Base-by-base conservation (phyloP, 37 sponge, comb jelly and placozoan species). In the Mnemiopsis leidyi region DNA sequence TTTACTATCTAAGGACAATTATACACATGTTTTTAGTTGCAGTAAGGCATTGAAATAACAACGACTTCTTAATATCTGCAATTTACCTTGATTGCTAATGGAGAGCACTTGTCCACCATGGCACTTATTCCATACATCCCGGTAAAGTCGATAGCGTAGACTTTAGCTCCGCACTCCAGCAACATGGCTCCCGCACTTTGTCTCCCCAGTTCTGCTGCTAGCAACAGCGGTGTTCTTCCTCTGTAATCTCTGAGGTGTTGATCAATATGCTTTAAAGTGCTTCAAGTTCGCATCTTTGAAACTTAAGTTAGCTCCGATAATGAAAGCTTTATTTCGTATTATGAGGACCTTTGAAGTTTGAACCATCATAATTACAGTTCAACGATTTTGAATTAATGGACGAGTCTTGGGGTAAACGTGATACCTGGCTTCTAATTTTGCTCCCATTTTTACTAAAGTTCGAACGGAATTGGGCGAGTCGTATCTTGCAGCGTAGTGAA, bases 151-250 rank as follows among this genome's bases (percentile, higher is more conserved):
- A 85, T 85, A 21, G 90, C 90, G 24, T 85, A 85, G 26, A 85
- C 90, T 38, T 85, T 85, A 39, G 90, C 90, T 32, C 90, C 90
- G 23, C 90, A 85, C 26, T 85, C 90, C 40, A 85, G 61, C 61
- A 85, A 85, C 90, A 85, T 85, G 90, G 90, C 32, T 13, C 90
- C 90, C n/a, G 90, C 90, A 26, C 28, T 18, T 36, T 37, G 9
- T 38, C 38, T 69, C 13, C 92, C 92, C 61, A 95, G 92, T 83
- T 96, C 96, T 39, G 95, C 96, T 76, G 95, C 96, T 32, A 96
- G 92, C 0, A 95, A 93, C n/a, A 96, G 93, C 23, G 96, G 96
- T 0, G 96, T 96, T 0, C 96, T 83, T 16, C 96, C 96, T 16
- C 88, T 69, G 88, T 92, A 69, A 68, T 95, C 95, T 35, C 90